Percentiles rank a stretch among this genome's conserved stretches.
Evolutionary conservation across 2,113 vertebrate genomes (phyloP).

Genomic region (Psilopogon haemacephalus): DNA sequence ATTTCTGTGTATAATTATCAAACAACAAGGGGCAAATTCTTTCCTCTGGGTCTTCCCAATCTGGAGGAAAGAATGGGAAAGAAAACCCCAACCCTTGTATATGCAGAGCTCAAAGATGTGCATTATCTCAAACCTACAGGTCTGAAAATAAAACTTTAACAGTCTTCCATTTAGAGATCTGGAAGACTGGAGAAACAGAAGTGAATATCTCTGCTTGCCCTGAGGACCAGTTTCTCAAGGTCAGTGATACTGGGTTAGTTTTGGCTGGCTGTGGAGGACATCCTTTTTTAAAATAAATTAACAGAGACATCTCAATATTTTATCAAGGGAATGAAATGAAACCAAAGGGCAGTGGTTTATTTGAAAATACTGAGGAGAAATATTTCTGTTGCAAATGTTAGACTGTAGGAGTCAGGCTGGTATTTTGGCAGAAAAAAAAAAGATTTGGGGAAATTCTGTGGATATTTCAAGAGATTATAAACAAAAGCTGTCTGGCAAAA

Average conservation of each 20-base stretch:
- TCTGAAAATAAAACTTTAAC: background rate
- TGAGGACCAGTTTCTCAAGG: background rate
- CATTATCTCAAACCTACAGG: background rate
- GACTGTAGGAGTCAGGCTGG: background rate
- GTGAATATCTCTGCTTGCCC: background rate
- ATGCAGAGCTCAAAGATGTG: background rate
- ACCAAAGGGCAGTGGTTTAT: background rate
- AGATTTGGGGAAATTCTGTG: conserved; percentile 15
- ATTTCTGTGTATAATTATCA: background rate
- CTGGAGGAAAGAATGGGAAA: background rate
- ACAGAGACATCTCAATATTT: background rate
- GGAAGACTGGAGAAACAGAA: background rate
- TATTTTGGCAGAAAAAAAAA: conserved; percentile 25
- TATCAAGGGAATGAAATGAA: background rate
- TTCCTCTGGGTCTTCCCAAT: background rate
- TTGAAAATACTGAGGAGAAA: background rate
- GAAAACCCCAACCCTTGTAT: background rate
- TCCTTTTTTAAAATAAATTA: accelerated
- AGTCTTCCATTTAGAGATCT: background rate
- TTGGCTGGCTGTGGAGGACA: background rate
- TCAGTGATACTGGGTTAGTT: background rate
- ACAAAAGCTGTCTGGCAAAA: background rate
- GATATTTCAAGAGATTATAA: conserved; percentile 1
- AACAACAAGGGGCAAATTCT: background rate
- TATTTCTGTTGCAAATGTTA: background rate